Base-by-base conservation (phyloP, 2,113 vertebrate genomes). In the Gnathonemus echidnorhynchus region DNA sequence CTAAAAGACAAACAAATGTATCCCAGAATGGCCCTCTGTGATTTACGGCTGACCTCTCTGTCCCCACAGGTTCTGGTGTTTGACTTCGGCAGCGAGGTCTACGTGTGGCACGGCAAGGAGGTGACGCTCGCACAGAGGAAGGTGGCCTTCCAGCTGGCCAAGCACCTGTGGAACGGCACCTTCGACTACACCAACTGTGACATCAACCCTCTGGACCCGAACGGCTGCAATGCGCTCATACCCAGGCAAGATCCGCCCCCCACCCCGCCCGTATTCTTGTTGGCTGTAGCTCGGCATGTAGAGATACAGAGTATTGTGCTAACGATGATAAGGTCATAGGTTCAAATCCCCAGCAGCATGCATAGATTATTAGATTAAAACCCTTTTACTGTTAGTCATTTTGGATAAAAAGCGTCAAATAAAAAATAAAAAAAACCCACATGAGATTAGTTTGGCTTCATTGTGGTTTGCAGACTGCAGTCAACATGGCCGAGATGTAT, bases 111-210 rank as follows among this genome's bases (percentile, higher is more conserved):
- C 35, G 98, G 98, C 56, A 98, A 98, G 89, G 98, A 99, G 90
- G 98, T 99, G 92, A 98, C 97, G 0, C 95, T 99, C 91, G 95
- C 98, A 50, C 98, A 99, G 92, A 96, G 97, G 92, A 99, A 99
- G 94, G 95, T 99, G 89, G 98, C 98, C 0, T 99, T 99, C 92
- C 98, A 99, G 94, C 95, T 99, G 90, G 98, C 98, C 86, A 99
- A 99, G 90, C 98, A 99, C 91, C 95, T 99, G 45, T 99, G 98
- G 98, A 99, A 99, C 24, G 98, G 98, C 3, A 97, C 96, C 77
- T 99, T 99, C 91, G 98, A 99, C 95, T 99, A 99, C 85, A 98
- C 97, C 91, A 98, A 98, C 89, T 99, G 98, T 91, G 98, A 99
- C 92, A 96, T 99, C 95, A 99, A 99, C 94, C 98, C 98, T 0